Base-by-base conservation (phyloP, 2,797 vertebrate species). In the Alfaro cultratus region DNA sequence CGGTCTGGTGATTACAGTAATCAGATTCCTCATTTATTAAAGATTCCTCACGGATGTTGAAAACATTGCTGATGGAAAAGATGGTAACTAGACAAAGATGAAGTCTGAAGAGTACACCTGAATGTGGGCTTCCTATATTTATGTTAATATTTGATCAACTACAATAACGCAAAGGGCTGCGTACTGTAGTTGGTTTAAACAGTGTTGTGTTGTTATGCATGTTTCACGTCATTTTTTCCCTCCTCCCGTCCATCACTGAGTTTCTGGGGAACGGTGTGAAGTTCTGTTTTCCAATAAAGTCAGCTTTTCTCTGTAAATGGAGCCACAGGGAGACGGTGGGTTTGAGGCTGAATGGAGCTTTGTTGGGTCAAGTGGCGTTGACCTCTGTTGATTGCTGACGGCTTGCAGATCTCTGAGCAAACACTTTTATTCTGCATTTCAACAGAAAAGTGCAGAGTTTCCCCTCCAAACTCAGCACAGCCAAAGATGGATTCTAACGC, bases 321-420 rank as follows among this genome's bases (percentile, higher is more conserved):
- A 79, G 43, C 67, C 55, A 68, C 47, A 43, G 26, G n/a, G 51
- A 74, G 60, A 77, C 71, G 75, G 34, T 21, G 0, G 55, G 41
- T 46, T 77, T 60, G 67, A 79, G 55, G 74, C 78, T 80, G 77
- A 88, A 83, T 80, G 71, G 51, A 73, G 85, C 74, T 89, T 75
- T 81, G 75, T 0, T 43, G 79, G 85, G 80, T 90, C 83, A 86
- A 88, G 89, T 82, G 80, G 67, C 39, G 36, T 34, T 84, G 89
- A 88, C 84, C 86, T 81, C 41, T 49, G 53, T 80, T 64, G 72
- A 87, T 86, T 83, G 85, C 41, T 82, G 75, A 81, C 84, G 75
- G 18, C 75, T 49, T 57, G 67, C 71, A 75, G 82, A 75, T 78
- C 34, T 83, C 72, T 81, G 72, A 74, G 71, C 64, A 80, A 83